Conservation (phyloP, 2,888 invertebrate genomes). For the Belgica antarctica region DNA sequence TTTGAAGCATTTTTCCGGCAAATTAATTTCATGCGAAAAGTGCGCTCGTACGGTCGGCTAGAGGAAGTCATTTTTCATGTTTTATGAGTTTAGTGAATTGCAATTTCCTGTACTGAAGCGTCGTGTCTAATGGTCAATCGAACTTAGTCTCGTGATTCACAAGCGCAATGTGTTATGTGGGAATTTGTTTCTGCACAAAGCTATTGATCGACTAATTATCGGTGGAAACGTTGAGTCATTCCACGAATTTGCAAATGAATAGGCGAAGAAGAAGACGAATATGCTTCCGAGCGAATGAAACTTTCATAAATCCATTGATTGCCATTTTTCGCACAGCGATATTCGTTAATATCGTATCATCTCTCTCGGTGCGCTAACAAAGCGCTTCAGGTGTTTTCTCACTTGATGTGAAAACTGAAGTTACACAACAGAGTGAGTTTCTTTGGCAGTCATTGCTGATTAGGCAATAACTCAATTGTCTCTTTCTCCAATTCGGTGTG, state of each 20-base stretch:
- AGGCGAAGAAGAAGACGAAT: background rate
- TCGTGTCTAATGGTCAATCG: constrained; percentile 13
- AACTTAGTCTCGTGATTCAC: too few species aligned
- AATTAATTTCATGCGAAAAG: background rate
- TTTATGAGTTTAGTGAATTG: constrained; percentile 27
- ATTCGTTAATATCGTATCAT: background rate
- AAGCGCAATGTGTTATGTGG: constrained; percentile 11
- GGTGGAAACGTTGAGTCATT: background rate
- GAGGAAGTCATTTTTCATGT: constrained; percentile 27
- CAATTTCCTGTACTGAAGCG: constrained; percentile 8
- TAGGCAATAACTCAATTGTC: constrained; percentile 1
- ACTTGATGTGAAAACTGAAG: background rate
- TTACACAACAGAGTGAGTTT: background rate
- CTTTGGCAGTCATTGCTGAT: background rate
- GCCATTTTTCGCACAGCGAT: background rate
- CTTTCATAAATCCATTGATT: background rate
- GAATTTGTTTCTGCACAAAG: background rate
- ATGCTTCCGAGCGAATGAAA: background rate
- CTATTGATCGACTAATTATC: constrained; percentile 3
- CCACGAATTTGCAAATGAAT: background rate
- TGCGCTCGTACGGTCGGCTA: background rate
- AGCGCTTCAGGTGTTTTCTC: background rate
- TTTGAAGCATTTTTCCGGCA: background rate
- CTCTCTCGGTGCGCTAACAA: background rate
- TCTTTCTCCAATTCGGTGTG: background rate